A percentile compares a stretch with the other conserved stretches of the same genome.
Conservation (phyloP, 1,140 invertebrate genomes). For the Colletes gigas region DNA sequence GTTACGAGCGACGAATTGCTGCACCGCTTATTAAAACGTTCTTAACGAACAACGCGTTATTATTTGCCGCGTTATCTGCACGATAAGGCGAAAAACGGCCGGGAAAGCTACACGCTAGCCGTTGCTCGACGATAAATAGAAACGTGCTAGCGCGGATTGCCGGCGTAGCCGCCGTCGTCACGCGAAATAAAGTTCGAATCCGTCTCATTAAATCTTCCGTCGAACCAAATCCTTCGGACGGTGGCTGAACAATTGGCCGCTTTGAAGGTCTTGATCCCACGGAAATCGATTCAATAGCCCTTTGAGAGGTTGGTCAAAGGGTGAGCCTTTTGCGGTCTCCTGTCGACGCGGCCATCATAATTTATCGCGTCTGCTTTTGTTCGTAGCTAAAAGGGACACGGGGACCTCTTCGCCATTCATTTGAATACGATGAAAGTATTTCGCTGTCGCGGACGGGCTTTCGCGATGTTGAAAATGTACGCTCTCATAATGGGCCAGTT, state of each 20-base stretch:
- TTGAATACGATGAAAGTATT: neutral
- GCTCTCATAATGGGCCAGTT: neutral
- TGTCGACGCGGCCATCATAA: constrained; percentile 30
- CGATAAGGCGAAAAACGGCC: constrained; percentile 15
- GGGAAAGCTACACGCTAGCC: neutral
- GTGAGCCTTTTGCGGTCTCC: constrained; percentile 42
- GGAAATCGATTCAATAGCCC: constrained; percentile 45
- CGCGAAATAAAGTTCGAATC: constrained; percentile 29
- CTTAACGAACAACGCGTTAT: too few species aligned
- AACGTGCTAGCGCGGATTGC: neutral
- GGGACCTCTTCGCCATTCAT: neutral
- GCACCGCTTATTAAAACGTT: too few species aligned
- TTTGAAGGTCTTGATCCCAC: constrained; percentile 31
- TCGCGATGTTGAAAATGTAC: neutral
- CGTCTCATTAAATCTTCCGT: constrained; percentile 32
- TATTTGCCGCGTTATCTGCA: constrained; percentile 1
- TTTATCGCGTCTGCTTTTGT: constrained; percentile 37
- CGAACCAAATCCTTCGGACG: constrained; percentile 15
- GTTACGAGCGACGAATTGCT: too few species aligned
- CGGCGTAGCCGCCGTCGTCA: neutral
- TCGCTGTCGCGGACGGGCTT: neutral
- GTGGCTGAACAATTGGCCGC: constrained; percentile 31
- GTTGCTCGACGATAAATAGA: neutral
- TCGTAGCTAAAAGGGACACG: constrained; percentile 1
- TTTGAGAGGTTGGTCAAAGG: constrained; percentile 38